Conservation (phyloP, 2,888 invertebrate species). For the Neoaliturus tenellus region DNA sequence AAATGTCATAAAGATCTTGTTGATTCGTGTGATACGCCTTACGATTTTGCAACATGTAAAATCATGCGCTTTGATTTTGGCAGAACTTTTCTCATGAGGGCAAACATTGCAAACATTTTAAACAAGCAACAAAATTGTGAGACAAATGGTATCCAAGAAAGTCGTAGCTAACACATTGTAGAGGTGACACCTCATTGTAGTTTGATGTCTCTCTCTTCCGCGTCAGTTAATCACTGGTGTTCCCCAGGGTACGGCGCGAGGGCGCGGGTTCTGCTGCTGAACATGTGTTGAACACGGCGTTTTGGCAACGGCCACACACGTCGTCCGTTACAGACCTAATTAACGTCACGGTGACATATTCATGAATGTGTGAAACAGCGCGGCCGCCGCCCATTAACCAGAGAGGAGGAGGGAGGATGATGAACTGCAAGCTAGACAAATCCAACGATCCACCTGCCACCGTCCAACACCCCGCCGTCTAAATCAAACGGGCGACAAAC, state of each 20-base stretch:
- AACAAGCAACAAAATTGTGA: too few species aligned
- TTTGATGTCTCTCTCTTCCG: too few species aligned
- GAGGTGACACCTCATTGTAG: too few species aligned
- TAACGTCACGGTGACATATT: slow-evolving; percentile 58
- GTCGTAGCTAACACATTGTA: too few species aligned
- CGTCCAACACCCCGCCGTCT: slow-evolving; percentile 9
- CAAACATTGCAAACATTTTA: too few species aligned
- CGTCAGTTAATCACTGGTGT: too few species aligned
- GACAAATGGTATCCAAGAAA: too few species aligned
- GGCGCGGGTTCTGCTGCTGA: neutral
- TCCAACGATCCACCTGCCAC: neutral
- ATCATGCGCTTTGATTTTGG: too few species aligned
- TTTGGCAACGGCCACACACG: slow-evolving; percentile 53
- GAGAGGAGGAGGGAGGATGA: neutral
- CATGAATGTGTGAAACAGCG: slow-evolving; percentile 57
- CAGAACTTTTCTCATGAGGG: too few species aligned
- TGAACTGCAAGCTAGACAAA: slow-evolving; percentile 29
- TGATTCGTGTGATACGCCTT: too few species aligned
- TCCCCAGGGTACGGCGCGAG: neutral
- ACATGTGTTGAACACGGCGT: slow-evolving; percentile 51
- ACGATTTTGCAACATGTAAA: too few species aligned
- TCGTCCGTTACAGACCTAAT: slow-evolving; percentile 55
- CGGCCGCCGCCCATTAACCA: slow-evolving; percentile 1
- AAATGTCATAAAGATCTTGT: too few species aligned
- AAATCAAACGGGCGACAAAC: slow-evolving; percentile 1